Base-by-base conservation (phyloP, 2,888 invertebrate genomes). In the Gisinianus flammeolus region DNA sequence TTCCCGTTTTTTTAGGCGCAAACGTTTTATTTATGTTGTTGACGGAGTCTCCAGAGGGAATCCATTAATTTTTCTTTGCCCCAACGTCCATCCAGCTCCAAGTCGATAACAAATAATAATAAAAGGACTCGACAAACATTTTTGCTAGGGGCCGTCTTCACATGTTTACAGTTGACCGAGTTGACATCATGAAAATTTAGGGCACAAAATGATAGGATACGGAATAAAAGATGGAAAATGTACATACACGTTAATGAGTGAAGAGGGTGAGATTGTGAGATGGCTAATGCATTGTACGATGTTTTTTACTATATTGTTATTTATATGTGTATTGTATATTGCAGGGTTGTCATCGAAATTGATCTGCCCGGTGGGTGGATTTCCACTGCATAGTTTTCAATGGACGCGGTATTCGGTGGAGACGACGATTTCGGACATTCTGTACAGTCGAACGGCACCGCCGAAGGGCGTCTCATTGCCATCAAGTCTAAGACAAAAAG, bases 341-440 rank as follows among this genome's bases (percentile, higher is more conserved):
- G 22, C 24, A 77, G 77, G 77, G 26, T 66, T 71, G 6, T 33
- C 77, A 0, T 35, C 64, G 33, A 85, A 86, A 44, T 85, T 90
- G 28, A 86, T 87, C 28, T 90, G 90, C 83, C 89, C 89, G 24
- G 89, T 89, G 24, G 88, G 89, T 5, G 90, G 90, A 3, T 89
- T 88, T 85, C 90, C 90, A 2, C 86, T 89, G 26, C 85, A 87
- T 28, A 85, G 85, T 10, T 88, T 89, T 28, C 86, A 86, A 8
- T 90, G 90, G 90, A 87, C 87, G 75, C 87, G 87, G 85, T 88
- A 88, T 85, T 87, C 86, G 44, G 80, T 83, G 33, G 66, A 72
- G n/a, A 30, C 52, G 24, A 2, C 52, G 12, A 28, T 77, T 6
- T 31, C 72, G 52, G 71, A 64, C 8, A 54, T 72, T n/a, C 62